A percentile compares a stretch with the other conserved stretches of the same genome.
Evolutionary conservation across 1,140 invertebrate species (phyloP).

Genomic region (Goniozus legneri): DNA sequence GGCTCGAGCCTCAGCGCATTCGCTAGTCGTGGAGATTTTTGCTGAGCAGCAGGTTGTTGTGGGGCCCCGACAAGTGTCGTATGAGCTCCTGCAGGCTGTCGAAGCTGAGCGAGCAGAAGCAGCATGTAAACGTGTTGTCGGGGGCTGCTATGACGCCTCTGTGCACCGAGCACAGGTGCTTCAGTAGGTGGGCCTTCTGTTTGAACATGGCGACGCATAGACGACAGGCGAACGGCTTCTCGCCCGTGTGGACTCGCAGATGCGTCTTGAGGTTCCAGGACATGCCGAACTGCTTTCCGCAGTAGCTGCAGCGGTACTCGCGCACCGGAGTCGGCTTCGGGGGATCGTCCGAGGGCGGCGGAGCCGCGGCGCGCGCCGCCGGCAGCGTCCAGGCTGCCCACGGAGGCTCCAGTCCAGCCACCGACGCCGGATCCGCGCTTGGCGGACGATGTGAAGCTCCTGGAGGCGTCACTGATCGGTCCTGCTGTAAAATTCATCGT

Average conservation of each 20-base stretch:
- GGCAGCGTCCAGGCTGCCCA: constrained; percentile 71
- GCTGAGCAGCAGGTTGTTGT: constrained; percentile 79
- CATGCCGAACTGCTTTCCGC: constrained; percentile 86
- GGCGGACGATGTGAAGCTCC: constrained; percentile 65
- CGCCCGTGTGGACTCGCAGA: constrained; percentile 78
- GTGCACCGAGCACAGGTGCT: constrained; percentile 83
- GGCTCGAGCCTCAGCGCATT: constrained; percentile 36
- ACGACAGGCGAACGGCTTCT: constrained; percentile 82
- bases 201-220: constrained; percentile 86
- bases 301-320: constrained; percentile 82
- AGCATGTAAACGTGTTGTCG: constrained; percentile 73
- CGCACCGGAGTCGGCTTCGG: constrained; percentile 63
- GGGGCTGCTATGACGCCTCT: constrained; percentile 75
- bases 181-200: constrained; percentile 80
- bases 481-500: constrained; percentile 36
- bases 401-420: constrained; percentile 47
- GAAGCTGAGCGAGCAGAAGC: constrained; percentile 79
- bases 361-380: constrained; percentile 58
- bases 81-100: constrained; percentile 80
- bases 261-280: constrained; percentile 86
- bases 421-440: constrained; percentile 61
- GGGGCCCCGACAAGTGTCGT: constrained; percentile 78
- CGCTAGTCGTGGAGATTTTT: constrained; percentile 75
- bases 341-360: constrained; percentile 55
- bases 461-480: constrained; percentile 55